phyloP scores from a whole-genome alignment of 2,797 vertebrate species.

The Sebastes reedi region DNA sequence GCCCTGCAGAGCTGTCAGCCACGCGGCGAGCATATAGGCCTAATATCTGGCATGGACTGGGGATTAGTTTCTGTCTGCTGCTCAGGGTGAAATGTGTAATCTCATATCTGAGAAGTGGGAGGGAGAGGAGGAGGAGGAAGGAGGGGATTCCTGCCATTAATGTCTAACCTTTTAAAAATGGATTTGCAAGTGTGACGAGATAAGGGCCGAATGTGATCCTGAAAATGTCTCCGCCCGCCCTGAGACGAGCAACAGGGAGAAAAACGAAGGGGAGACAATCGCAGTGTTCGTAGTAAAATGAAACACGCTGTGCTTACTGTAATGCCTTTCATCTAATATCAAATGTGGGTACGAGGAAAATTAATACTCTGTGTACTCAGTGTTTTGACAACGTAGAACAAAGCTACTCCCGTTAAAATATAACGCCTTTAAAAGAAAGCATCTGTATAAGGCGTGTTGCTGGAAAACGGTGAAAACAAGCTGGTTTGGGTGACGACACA shows the following conservation, averaged over 20 bases:
- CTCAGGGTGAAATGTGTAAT: constrained; percentile 79
- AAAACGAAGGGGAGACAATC: constrained; percentile 35
- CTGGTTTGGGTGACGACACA: background rate
- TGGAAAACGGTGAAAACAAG: background rate
- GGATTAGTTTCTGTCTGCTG: constrained; percentile 80
- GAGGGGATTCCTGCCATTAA: constrained; percentile 73
- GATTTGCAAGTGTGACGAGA: constrained; percentile 77
- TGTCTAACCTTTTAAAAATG: constrained; percentile 80
- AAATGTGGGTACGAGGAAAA: background rate
- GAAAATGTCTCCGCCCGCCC: constrained; percentile 46
- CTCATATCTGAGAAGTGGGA: constrained; percentile 71
- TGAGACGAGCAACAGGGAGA: constrained; percentile 25
- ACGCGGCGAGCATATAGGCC: constrained; percentile 28
- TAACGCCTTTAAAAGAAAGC: background rate
- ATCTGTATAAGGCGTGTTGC: background rate
- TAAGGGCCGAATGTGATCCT: constrained; percentile 65
- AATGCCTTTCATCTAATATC: constrained; percentile 38
- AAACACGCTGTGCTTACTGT: constrained; percentile 11
- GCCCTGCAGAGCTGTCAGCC: constrained; percentile 58
- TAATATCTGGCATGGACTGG: constrained; percentile 58
- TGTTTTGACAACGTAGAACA: background rate
- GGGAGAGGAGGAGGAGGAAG: constrained; percentile 46
- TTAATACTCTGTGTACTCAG: background rate
- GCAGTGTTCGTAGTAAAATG: constrained; percentile 18
- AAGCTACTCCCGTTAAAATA: constrained; percentile 9